Base-by-base conservation (phyloP, 1,140 invertebrate species). In the Riptortus pedestris region DNA sequence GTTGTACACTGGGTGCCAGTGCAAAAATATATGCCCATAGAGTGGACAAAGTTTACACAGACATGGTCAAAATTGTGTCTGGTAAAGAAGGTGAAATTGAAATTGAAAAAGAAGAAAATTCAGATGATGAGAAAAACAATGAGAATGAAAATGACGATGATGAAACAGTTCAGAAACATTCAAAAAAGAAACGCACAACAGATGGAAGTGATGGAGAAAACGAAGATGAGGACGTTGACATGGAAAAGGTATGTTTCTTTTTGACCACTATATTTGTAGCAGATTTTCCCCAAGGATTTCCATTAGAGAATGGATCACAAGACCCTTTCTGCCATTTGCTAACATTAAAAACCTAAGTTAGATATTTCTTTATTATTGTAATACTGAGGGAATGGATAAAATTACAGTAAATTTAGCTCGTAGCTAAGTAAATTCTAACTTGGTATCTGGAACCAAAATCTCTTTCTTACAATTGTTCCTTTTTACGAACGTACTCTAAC, bases 11-110 rank as follows among this genome's bases (percentile, higher is more conserved):
- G 27, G 88, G 91, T 77, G 87, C 89, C 0, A 87, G 87, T 66
- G 80, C 86, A 16, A 88, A 88, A 72, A 90, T 93, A 62, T 93
- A 91, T 74, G 84, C 85, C 7, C 84, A 83, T 63, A 75, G 89
- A 66, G 88, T 91, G 0, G 89, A 92, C 75, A 81, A 82, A 67
- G 80, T 91, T 4, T 84, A 91, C 73, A 79, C 80, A 55, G 85
- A 90, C 67, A 82, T 86, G 14, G 75, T 90, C 16, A 88, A 88
- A 74, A 83, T 91, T 74, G 80, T 85, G n/a, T 82, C 81, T 28
- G 83, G 82, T 22, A 75, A 81, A 28, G 74, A 86, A 20, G 77
- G 72, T 26, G 70, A 78, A 67, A 76, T 77, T 48, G 78, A 77
- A 38, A 77, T 76, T 66, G 77, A 80, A 62, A 71, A 71, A 16